Evolutionary conservation across 2,113 vertebrate species (phyloP).

Genomic region (Rhegmatorhina hoffmannsi): DNA sequence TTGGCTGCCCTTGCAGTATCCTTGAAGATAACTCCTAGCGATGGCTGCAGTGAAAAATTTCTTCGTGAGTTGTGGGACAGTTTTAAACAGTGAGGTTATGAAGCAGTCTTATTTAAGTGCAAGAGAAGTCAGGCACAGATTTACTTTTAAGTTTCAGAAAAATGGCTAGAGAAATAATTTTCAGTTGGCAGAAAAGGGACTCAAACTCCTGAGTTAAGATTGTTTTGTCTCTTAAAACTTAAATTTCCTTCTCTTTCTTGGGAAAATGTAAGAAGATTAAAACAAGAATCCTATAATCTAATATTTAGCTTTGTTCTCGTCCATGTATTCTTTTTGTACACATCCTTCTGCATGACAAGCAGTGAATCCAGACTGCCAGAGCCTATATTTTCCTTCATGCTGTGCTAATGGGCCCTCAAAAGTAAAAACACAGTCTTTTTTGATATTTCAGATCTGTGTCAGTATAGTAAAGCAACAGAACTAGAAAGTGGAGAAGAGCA

Average conservation of each 20-base stretch:
- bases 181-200: background rate
- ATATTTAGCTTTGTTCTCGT: background rate
- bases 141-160: background rate
- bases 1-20: background rate
- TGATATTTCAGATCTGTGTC: background rate
- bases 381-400: background rate
- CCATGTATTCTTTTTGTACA: background rate
- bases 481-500: background rate
- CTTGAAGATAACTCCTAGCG: background rate
- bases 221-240: background rate
- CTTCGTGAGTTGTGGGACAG: background rate
- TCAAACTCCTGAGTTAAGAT: background rate
- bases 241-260: background rate
- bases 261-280: background rate
- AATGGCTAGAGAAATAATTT: background rate
- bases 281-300: background rate
- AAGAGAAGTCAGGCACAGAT: background rate
- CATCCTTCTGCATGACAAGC: background rate
- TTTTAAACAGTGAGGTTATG: background rate
- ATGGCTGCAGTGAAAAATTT: background rate
- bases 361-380: background rate
- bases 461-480: background rate
- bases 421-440: background rate
- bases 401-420: background rate
- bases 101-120: background rate